A percentile compares a stretch with the other conserved stretches of the same genome.
phyloP scores from a whole-genome alignment of 2,113 vertebrate species.

The Vanacampus margaritifer region DNA sequence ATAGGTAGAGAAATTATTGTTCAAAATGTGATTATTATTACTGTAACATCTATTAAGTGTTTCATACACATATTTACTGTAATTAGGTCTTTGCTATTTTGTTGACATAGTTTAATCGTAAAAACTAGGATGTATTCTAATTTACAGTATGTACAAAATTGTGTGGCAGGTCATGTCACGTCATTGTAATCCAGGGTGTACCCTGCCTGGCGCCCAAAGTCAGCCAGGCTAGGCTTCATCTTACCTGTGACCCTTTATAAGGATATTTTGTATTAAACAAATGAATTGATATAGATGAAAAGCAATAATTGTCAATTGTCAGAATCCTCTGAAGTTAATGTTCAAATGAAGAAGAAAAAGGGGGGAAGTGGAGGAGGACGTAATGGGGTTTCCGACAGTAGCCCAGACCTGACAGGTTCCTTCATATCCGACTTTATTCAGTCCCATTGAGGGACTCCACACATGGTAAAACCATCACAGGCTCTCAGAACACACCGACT shows the following conservation, averaged over 20 bases:
- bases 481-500: conserved; percentile 24
- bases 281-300: background rate
- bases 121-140: too few relatives aligned
- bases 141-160: too few relatives aligned
- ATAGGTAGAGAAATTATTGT: too few relatives aligned
- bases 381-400: conserved; percentile 65
- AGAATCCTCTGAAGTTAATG: conserved; percentile 16
- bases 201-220: background rate
- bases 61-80: too few relatives aligned
- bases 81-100: too few relatives aligned
- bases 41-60: too few relatives aligned
- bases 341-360: conserved; percentile 13
- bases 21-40: too few relatives aligned
- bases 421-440: conserved; percentile 67
- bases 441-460: conserved; percentile 49
- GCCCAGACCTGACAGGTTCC: conserved; percentile 65
- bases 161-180: too few relatives aligned
- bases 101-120: too few relatives aligned
- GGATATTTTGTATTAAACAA: background rate
- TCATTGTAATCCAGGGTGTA: background rate
- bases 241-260: background rate
- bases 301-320: background rate
- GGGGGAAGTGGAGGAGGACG: conserved; percentile 25
- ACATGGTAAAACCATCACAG: conserved; percentile 68
- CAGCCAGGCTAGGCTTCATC: background rate